Evolutionary conservation across 1,140 invertebrate species (phyloP), one percentile per base, ranked within the genome.

Genomic region (Marisa cornuarietis): DNA sequence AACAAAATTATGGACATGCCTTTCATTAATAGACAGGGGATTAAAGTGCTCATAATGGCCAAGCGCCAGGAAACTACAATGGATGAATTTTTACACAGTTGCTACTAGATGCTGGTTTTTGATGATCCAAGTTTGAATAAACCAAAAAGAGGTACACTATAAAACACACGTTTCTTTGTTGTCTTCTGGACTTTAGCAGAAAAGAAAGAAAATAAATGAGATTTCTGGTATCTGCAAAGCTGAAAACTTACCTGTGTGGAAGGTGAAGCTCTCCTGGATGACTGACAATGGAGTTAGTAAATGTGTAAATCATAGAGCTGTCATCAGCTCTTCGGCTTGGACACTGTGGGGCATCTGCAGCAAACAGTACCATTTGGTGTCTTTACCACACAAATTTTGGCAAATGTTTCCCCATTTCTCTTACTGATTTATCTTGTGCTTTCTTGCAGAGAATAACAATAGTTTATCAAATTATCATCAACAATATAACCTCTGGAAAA

Each of bases 221-320:
- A 16, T 68, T 1, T 68, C 1, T 13, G 22, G 65, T 22, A 24
- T 68, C 22, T 68, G 65, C 6, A 6, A 6, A 2, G 13, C 65
- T 18, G 22, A 68, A n/a, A 68, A 10, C n/a, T 68, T 20, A 77
- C 76, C 76, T 69, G 42, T 20, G 61, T 26, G 42, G 14, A 3
- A 61, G 42, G 61, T 20, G 42, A 24, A 62, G 51, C 24, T 63
- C 22, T 10, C 96, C 95, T 5, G 96, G 96, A 92, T 97, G 96
- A 89, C 96, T 93, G 13, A 98, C 95, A 71, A 94, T 96, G 85
- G 96, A 97, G 85, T 96, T 97, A 0, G 96, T 98, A 84, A 94
- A 95, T 0, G 96, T 98, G 88, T 96, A 97, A 18, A 96, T 93
- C 69, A 95, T 95, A 61, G 94, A 94, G 1, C 95, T 95, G 68